Base-by-base conservation (phyloP, 37 sponge, comb jelly and placozoan genomes). In the Hormiphora californensis region DNA sequence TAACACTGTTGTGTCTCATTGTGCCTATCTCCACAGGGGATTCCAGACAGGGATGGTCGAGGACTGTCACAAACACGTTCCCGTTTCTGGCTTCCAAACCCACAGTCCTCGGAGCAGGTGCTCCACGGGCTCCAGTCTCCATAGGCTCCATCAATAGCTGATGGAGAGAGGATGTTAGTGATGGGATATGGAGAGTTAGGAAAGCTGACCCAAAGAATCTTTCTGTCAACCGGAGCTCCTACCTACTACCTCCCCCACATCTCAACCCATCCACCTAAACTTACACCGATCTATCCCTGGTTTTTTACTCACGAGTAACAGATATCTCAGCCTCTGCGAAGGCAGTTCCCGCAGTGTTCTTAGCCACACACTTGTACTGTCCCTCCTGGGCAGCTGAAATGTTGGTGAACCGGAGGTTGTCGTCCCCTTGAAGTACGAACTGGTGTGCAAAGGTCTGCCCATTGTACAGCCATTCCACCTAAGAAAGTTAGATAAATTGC, bases 31-130 rank as follows among this genome's bases (percentile, higher is more conserved):
- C n/a, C 49, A 19, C 81, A 73, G 28, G 12, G 21, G 49, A 8
- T 28, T 30, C 81, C 81, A 3, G 43, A 40, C 46, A 40, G 49
- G 44, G 81, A 73, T 22, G 81, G 81, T 3, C 27, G 27, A 3
- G 81, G 81, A 30, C 43, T 73, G 39, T 73, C 46, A 73, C 81
- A 73, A 4, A 33, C 28, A 4, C 81, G 40, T 25, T 11, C 43
- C 46, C 81, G 7, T 4, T 44, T 73, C 12, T 73, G 81, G 43
- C 43, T 19, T 39, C 81, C 81, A n/a, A 19, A 33, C 23, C 81
- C 81, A 73, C 81, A 73, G 46, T 73, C 81, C 46, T 73, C 46
- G 23, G 39, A 36, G 35, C 81, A 73, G 81, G 49, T n/a, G 2
- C 49, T 44, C 39, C 39, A 73, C 23, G 46, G 15, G 1, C 39